Conservation (phyloP, 2,113 vertebrate genomes). For the Camelus dromedarius region DNA sequence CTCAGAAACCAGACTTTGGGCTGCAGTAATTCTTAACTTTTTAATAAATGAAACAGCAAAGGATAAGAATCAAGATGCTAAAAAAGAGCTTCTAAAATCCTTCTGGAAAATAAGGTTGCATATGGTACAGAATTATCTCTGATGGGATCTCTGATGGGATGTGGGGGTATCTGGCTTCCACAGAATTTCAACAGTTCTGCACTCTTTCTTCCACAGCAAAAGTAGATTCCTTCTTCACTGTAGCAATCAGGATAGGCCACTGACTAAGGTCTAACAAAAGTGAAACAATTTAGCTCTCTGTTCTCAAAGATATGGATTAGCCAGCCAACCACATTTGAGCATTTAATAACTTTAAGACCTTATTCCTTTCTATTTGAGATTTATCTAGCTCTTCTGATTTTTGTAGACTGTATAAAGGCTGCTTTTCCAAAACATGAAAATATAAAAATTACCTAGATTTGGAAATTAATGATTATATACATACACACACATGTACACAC, state of each 20-base stretch:
- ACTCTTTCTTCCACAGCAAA: background rate
- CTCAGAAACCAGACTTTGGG: background rate
- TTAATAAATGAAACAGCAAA: background rate
- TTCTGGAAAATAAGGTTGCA: background rate
- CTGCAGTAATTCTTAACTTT: constrained; percentile 37
- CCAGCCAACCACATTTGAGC: background rate
- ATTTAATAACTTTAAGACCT: background rate
- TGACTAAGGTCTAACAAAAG: background rate
- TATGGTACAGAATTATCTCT: background rate
- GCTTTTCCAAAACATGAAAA: background rate
- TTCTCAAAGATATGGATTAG: background rate
- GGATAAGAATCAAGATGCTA: background rate
- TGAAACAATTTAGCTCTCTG: background rate
- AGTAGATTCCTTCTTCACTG: background rate
- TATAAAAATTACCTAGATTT: constrained; percentile 20
- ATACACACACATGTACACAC: background rate
- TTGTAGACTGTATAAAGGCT: background rate
- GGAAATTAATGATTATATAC: background rate
- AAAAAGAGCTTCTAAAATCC: background rate
- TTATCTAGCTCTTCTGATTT: background rate
- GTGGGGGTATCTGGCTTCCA: background rate
- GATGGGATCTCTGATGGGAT: background rate
- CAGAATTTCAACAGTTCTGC: background rate
- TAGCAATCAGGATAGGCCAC: background rate
- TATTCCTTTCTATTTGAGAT: constrained; percentile 1